phyloP scores from a whole-genome alignment of 37 sponge, comb jelly and placozoan genomes.

The Sycon ciliatum region DNA sequence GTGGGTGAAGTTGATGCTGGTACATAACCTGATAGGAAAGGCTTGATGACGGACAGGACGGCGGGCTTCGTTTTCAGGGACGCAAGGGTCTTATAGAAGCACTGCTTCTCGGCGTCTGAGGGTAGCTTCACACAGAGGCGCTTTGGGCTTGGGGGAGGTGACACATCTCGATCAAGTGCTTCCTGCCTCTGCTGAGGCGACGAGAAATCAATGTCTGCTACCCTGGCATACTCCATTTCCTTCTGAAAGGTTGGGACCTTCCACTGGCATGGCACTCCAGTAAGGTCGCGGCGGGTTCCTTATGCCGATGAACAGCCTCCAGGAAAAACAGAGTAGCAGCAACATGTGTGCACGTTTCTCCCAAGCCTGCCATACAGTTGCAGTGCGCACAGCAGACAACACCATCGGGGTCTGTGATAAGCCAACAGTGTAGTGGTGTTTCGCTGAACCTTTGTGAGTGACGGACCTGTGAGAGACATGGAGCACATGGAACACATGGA shows the following conservation, averaged over 20 bases:
- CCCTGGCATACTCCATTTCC: constrained; percentile 23
- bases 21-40: constrained; percentile 20
- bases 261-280: too few relatives aligned
- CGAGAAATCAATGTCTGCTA: constrained; percentile 45
- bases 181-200: constrained; percentile 8
- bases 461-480: too few relatives aligned
- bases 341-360: constrained; percentile 52
- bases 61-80: constrained; percentile 29
- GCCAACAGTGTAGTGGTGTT: too few relatives aligned
- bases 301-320: constrained; percentile 20
- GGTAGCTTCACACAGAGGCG: too few relatives aligned
- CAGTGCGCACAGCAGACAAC: constrained; percentile 37
- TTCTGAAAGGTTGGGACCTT: too few relatives aligned
- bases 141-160: too few relatives aligned
- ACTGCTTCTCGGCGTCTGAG: neutral
- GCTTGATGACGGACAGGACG: constrained; percentile 36
- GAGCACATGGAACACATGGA: too few relatives aligned
- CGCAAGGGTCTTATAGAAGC: neutral
- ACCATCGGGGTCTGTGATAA: constrained; percentile 23
- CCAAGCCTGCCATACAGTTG: constrained; percentile 46
- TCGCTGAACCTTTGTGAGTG: too few relatives aligned
- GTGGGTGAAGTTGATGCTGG: constrained; percentile 18
- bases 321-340: constrained; percentile 44
- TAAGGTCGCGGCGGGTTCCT: constrained; percentile 12
- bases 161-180: too few relatives aligned